A percentile compares a stretch with the other conserved stretches of the same genome.
phyloP scores from a whole-genome alignment of 2,888 invertebrate species.

The Cepaea hortensis region DNA sequence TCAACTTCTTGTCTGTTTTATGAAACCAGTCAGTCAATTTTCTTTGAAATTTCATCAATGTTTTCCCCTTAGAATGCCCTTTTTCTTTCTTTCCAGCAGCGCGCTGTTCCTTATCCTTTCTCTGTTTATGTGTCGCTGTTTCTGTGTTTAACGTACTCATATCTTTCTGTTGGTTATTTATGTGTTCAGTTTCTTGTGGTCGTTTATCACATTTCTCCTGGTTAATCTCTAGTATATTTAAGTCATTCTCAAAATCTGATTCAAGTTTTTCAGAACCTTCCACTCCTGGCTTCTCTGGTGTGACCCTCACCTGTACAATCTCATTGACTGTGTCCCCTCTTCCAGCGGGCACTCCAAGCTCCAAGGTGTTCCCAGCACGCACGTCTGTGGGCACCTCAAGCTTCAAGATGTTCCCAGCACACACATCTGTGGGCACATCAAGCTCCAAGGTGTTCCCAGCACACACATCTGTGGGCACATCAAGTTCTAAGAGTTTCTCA shows the following conservation, averaged over 20 bases:
- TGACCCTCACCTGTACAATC: background rate
- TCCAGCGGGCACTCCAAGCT: too few species aligned
- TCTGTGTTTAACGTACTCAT: background rate
- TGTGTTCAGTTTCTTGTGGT: too few species aligned
- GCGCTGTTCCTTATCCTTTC: background rate
- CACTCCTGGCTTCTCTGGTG: background rate
- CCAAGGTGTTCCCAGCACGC: too few species aligned
- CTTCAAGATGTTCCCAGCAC: too few species aligned
- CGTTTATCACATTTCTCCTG: background rate
- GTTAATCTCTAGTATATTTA: background rate
- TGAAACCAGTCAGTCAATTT: slow-evolving; percentile 30
- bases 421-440: too few species aligned
- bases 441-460: too few species aligned
- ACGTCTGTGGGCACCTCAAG: too few species aligned
- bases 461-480: too few species aligned
- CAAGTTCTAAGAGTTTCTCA: too few species aligned
- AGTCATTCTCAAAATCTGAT: background rate
- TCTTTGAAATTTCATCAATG: slow-evolving; percentile 5
- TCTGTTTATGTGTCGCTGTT: background rate
- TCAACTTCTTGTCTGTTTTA: slow-evolving; percentile 15
- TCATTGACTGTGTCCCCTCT: too few species aligned
- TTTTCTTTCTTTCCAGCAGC: slow-evolving; percentile 19
- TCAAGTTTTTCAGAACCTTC: background rate
- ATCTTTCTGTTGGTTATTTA: too few species aligned
- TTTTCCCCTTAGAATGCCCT: slow-evolving; percentile 12